Conservation (phyloP, 23 tunicate genomes). For the Oikopleura dioica region DNA sequence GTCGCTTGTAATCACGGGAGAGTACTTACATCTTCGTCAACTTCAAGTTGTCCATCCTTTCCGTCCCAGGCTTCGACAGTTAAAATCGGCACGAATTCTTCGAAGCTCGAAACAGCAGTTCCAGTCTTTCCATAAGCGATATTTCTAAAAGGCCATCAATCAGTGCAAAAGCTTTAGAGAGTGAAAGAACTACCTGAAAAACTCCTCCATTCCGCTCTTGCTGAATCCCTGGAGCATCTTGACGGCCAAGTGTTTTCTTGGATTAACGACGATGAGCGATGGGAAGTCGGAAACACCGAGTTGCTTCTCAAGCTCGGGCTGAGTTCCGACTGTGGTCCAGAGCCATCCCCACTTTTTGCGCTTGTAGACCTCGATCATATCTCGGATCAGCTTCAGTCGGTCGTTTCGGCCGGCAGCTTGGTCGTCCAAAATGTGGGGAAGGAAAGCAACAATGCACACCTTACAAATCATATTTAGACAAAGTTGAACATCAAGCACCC, state of each 20-base stretch:
- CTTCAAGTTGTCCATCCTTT: not conserved
- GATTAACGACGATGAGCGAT: not conserved
- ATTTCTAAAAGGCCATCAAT: too few relatives aligned
- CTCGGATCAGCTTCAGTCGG: constrained; percentile 26
- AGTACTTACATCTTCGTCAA: constrained; percentile 7
- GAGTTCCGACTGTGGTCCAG: constrained; percentile 46
- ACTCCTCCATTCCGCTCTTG: not conserved
- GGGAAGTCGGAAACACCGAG: constrained; percentile 32
- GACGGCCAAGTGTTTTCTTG: constrained; percentile 6
- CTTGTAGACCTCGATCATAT: constrained; percentile 50
- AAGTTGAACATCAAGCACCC: too few relatives aligned
- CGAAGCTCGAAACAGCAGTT: not conserved
- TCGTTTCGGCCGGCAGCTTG: constrained; percentile 59
- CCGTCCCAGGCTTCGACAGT: constrained; percentile 1
- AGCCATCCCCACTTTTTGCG: constrained; percentile 94
- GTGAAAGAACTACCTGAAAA: too few relatives aligned
- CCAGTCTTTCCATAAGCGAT: constrained; percentile 11
- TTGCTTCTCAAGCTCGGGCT: constrained; percentile 42
- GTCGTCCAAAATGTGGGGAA: constrained; percentile 50
- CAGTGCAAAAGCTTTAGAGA: too few relatives aligned
- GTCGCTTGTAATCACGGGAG: too few relatives aligned
- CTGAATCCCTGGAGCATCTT: not conserved
- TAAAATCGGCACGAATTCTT: not conserved
- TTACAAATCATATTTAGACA: too few relatives aligned
- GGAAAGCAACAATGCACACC: constrained; percentile 54